Percentiles rank a stretch among this genome's conserved stretches.
These are phyloP conservation scores for Drosophila lacertosa DNA, from an alignment of 1,140 invertebrate genomes.

Conservation along the genomic window DNA sequence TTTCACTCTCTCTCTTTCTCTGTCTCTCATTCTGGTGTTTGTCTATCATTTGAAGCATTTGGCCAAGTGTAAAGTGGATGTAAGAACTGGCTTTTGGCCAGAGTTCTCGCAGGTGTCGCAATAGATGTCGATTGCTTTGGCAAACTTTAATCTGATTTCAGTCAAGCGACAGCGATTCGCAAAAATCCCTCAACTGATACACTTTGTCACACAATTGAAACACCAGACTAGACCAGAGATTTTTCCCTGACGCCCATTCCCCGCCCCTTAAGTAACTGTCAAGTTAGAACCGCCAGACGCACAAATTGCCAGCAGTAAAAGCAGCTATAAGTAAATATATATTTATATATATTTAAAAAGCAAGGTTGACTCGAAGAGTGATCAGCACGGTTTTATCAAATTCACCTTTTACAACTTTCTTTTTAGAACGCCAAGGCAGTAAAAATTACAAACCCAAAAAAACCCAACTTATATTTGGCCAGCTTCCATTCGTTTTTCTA, in stretches of 20 bases:
- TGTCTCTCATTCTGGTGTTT: neutral
- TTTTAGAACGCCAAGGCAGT: neutral
- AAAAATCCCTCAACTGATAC: conserved; percentile 27
- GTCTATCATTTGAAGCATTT: conserved; percentile 3
- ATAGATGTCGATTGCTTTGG: conserved; percentile 24
- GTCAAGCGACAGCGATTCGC: conserved; percentile 19
- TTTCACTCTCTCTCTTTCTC: neutral
- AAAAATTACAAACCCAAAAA: neutral
- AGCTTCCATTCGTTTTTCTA: no score
- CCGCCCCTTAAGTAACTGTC: conserved; percentile 62
- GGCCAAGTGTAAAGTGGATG: neutral
- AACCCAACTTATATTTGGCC: no score
- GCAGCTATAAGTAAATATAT: neutral
- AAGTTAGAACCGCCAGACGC: conserved; percentile 62
- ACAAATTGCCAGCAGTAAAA: conserved; percentile 64
- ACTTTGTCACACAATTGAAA: conserved; percentile 34
- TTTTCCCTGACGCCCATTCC: neutral
- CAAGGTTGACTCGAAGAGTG: neutral
- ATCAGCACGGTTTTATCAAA: no score
- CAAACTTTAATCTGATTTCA: conserved; percentile 48
- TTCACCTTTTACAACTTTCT: no score
- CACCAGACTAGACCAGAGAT: conserved; percentile 14
- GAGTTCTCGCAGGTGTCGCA: conserved; percentile 30
- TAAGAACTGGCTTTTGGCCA: neutral
- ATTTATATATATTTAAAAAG: neutral